Percentiles rank a stretch among this genome's conserved stretches.
Evolutionary conservation across 2,797 vertebrate genomes (phyloP).

Genomic region (Acanthis flammea): DNA sequence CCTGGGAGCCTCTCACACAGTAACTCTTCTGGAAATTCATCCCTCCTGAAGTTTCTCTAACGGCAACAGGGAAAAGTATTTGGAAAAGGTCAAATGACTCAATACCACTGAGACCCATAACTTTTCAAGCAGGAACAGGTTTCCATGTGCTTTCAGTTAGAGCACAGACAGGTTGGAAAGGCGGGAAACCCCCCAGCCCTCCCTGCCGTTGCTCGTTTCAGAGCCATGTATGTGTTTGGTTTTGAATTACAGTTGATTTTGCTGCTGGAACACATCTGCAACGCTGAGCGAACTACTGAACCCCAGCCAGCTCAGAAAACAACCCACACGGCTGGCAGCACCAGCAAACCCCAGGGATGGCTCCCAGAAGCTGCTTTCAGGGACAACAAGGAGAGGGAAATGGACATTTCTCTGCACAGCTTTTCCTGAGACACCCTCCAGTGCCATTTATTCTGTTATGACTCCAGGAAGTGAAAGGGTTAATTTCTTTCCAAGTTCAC

Average conservation of each 20-base stretch:
- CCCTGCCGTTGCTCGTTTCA: neutral
- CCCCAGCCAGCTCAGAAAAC: conserved; percentile 9
- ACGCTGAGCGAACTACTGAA: conserved; percentile 4
- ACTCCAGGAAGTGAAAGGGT: neutral
- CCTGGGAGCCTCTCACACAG: neutral
- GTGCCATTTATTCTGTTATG: neutral
- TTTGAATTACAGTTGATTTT: conserved; percentile 44
- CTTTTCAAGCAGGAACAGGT: conserved; percentile 35
- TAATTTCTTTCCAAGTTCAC: conserved; percentile 36
- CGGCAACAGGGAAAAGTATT: conserved; percentile 36
- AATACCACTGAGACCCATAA: conserved; percentile 37
- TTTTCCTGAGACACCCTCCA: neutral
- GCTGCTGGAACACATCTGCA: conserved; percentile 54
- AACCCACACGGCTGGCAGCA: neutral
- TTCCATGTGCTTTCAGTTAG: conserved; percentile 51
- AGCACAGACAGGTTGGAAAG: conserved; percentile 23
- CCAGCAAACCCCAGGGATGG: neutral
- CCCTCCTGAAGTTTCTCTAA: conserved; percentile 27
- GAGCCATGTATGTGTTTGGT: neutral
- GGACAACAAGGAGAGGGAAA: neutral
- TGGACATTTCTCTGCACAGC: neutral
- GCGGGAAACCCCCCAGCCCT: neutral
- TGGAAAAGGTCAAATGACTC: conserved; percentile 59
- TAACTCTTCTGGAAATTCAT: conserved; percentile 22
- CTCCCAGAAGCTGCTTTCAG: neutral